Conservation (phyloP, 2,888 invertebrate genomes). For the Eugnorisma glareosa region DNA sequence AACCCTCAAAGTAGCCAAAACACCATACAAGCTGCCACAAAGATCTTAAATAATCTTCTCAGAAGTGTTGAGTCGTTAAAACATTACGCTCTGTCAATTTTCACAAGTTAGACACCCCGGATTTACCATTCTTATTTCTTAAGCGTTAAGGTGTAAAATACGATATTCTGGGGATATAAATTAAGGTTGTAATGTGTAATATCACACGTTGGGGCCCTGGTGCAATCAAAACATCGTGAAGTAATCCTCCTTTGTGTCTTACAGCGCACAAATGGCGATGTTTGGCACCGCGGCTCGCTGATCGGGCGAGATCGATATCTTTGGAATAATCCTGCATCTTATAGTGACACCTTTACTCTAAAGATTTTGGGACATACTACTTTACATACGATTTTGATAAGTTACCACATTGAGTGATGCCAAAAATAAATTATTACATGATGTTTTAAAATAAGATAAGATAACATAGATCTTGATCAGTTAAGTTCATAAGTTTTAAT, state of each 20-base stretch:
- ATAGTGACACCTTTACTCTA: conserved; percentile 53
- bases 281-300: conserved; percentile 69
- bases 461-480: conserved; percentile 6
- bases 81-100: conserved; percentile 80
- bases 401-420: neutral
- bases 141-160: conserved; percentile 62
- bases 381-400: neutral
- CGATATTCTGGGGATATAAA: neutral
- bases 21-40: conserved; percentile 61
- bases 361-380: conserved; percentile 39
- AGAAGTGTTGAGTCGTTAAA: conserved; percentile 84
- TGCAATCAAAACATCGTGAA: conserved; percentile 86
- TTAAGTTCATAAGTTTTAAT: conserved; percentile 14
- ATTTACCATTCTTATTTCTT: conserved; percentile 42
- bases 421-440: neutral
- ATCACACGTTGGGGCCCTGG: conserved; percentile 72
- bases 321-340: conserved; percentile 77
- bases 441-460: neutral
- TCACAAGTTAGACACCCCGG: conserved; percentile 56
- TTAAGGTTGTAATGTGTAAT: conserved; percentile 60
- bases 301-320: conserved; percentile 79
- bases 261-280: conserved; percentile 78
- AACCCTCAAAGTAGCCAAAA: conserved; percentile 66
- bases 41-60: conserved; percentile 72
- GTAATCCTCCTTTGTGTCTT: conserved; percentile 81